phyloP scores from a whole-genome alignment of 1,140 invertebrate genomes.

The Drosophila asahinai region DNA sequence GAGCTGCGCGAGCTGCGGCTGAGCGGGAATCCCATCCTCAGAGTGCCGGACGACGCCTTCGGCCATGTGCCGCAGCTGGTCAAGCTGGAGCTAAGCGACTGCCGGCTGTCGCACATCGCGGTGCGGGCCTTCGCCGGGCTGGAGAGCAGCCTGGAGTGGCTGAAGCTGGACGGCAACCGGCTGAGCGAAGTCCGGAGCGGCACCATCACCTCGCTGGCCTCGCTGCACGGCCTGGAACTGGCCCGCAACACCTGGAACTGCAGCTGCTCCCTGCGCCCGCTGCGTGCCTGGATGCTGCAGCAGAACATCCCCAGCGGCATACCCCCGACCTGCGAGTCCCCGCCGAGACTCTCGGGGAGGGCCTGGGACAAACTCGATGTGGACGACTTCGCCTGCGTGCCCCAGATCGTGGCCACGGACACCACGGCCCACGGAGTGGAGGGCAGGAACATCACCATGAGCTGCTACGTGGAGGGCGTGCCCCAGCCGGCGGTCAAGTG shows the following conservation, averaged over 20 bases:
- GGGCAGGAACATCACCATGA: constrained; percentile 90
- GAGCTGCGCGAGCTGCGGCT: constrained; percentile 91
- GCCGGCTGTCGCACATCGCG: constrained; percentile 89
- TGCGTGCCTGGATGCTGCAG: constrained; percentile 91
- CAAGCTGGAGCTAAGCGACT: constrained; percentile 90
- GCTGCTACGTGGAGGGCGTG: constrained; percentile 89
- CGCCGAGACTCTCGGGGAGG: constrained; percentile 87
- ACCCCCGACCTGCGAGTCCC: constrained; percentile 89
- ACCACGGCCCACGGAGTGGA: constrained; percentile 87
- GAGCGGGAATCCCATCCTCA: constrained; percentile 90
- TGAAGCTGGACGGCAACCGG: constrained; percentile 91
- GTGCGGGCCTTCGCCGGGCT: constrained; percentile 90
- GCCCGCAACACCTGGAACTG: constrained; percentile 93
- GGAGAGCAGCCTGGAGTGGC: constrained; percentile 89
- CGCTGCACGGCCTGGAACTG: constrained; percentile 90
- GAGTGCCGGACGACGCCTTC: constrained; percentile 90
- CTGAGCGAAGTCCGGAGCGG: constrained; percentile 88
- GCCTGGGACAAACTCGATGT: constrained; percentile 91
- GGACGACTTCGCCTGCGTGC: constrained; percentile 92
- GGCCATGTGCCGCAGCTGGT: constrained; percentile 89
- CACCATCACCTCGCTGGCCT: constrained; percentile 88
- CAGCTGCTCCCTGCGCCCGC: constrained; percentile 90
- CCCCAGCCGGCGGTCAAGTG: constrained; percentile 89
- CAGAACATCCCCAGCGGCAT: constrained; percentile 90
- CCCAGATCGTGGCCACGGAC: constrained; percentile 87